Conservation (phyloP, 2,113 vertebrate genomes). For the Nettapus auritus region DNA sequence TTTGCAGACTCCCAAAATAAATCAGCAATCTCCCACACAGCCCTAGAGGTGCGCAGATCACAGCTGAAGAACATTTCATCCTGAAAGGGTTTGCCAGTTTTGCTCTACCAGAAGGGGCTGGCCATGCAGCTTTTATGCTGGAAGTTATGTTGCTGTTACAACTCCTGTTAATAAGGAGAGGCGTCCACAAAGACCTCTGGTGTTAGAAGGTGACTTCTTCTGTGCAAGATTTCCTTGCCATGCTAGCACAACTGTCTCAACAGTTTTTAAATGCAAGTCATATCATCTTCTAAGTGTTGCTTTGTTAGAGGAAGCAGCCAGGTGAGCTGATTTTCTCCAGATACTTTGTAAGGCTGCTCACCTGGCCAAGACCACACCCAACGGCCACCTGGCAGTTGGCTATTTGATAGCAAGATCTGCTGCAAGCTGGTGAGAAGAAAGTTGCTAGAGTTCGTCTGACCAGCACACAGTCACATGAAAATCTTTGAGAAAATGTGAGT, state of each 20-base stretch:
- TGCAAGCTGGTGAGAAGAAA: not conserved
- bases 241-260: not conserved
- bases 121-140: fast-evolving
- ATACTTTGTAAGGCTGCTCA: not conserved
- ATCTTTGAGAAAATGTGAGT: not conserved
- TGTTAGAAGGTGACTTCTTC: not conserved
- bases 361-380: not conserved
- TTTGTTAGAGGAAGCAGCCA: not conserved
- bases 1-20: not conserved
- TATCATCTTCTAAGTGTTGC: not conserved
- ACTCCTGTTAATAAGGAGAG: not conserved
- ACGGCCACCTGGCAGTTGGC: not conserved
- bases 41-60: not conserved
- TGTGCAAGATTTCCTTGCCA: not conserved
- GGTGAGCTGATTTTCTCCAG: not conserved
- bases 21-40: not conserved
- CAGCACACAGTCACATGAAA: fast-evolving
- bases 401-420: not conserved
- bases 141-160: not conserved
- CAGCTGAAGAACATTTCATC: not conserved
- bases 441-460: not conserved
- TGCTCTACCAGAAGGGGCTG: not conserved
- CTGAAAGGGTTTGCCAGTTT: not conserved
- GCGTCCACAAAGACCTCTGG: not conserved
- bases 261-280: not conserved